phyloP scores from a whole-genome alignment of 2,113 vertebrate species.

The Nipponia nippon region DNA sequence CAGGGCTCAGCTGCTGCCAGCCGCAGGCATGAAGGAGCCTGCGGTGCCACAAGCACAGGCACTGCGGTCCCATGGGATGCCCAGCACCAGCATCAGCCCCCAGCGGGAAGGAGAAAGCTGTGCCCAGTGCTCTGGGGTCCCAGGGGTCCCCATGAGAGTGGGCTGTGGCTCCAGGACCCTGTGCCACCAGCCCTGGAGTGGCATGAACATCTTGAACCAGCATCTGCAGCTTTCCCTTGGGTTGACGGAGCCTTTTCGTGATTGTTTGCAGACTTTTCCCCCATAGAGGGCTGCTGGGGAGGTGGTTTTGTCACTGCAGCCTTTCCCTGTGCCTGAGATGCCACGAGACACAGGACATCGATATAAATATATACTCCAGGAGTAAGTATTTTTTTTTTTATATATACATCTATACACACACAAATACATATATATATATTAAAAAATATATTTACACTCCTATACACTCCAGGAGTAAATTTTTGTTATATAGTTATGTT shows the following conservation, averaged over 20 bases:
- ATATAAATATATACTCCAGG: not conserved
- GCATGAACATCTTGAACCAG: not conserved
- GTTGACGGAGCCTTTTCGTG: not conserved
- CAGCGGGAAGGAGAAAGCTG: not conserved
- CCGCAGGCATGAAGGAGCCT: not conserved
- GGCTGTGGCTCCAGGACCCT: not conserved
- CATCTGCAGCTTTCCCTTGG: not conserved
- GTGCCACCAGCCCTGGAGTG: not conserved
- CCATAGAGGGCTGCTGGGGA: too few relatives aligned
- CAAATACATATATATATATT: not conserved
- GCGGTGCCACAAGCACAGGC: accelerated
- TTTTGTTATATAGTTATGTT: not conserved
- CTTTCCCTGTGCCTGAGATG: not conserved
- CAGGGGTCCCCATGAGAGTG: not conserved
- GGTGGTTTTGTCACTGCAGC: not conserved
- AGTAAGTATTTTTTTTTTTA: not conserved
- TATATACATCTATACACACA: not conserved
- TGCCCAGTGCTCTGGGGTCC: not conserved
- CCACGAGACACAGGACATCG: not conserved
- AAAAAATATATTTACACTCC: not conserved
- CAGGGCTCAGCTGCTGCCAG: not conserved
- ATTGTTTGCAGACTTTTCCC: not conserved
- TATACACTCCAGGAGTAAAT: not conserved
- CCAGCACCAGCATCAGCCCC: not conserved
- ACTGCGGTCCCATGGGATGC: accelerated